These are phyloP conservation scores for Poeciliopsis infans DNA, from an alignment of 2,797 vertebrate genomes.

Conservation along the genomic window DNA sequence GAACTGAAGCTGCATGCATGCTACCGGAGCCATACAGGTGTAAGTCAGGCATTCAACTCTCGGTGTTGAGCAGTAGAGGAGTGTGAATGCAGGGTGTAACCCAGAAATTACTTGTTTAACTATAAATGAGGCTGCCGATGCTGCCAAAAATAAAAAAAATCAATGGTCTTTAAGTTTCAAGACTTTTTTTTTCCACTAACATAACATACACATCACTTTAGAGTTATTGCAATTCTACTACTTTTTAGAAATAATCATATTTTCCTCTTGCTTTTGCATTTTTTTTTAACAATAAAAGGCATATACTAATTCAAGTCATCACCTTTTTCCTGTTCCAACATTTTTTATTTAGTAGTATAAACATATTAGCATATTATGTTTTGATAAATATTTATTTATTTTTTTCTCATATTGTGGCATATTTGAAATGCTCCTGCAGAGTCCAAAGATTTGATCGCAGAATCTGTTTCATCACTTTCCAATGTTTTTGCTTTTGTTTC, in stretches of 20 bases:
- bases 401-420: conserved; percentile 19
- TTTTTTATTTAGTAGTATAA: conserved; percentile 9
- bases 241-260: not conserved
- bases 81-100: conserved; percentile 29
- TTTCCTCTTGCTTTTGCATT: conserved; percentile 4
- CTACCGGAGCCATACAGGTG: conserved; percentile 36
- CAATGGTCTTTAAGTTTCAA: conserved; percentile 1
- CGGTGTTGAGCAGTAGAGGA: conserved; percentile 35
- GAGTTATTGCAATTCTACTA: conserved; percentile 11
- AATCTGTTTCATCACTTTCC: conserved; percentile 13
- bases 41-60: conserved; percentile 49
- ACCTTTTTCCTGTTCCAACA: not conserved
- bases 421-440: not conserved
- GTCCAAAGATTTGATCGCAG: conserved; percentile 7
- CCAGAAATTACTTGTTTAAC: conserved; percentile 36
- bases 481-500: conserved; percentile 9
- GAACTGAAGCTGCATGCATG: conserved; percentile 38
- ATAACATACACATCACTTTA: not conserved
- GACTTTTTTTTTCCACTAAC: not conserved
- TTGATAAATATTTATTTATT: conserved; percentile 20
- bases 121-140: conserved; percentile 27
- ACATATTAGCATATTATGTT: conserved; percentile 16
- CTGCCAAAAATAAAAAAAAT: conserved; percentile 28
- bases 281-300: not conserved
- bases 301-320: not conserved